Percentiles rank a stretch among this genome's conserved stretches.
Evolutionary conservation across 2,113 vertebrate species (phyloP).

Genomic region (Geococcyx californianus): DNA sequence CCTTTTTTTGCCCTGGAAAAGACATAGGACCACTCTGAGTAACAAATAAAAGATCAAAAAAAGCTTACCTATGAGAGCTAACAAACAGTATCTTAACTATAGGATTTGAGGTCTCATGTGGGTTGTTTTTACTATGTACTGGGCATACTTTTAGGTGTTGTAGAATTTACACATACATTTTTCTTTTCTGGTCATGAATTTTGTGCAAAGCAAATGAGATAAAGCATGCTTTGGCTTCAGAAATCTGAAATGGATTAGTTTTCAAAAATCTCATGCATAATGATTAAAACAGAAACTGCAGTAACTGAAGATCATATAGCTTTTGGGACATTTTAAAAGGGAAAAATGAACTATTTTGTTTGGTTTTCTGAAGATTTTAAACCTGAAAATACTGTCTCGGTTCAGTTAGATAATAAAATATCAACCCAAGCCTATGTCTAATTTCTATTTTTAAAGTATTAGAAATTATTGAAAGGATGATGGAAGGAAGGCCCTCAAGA

Average conservation of each 20-base stretch:
- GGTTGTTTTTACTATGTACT: neutral
- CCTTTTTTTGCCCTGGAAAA: neutral
- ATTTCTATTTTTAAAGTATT: neutral
- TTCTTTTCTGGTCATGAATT: neutral
- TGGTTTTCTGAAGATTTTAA: neutral
- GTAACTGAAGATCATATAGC: neutral
- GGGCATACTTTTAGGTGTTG: neutral
- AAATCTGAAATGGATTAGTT: neutral
- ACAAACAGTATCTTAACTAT: neutral
- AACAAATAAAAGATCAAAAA: neutral
- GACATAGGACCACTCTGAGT: neutral
- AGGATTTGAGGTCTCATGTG: neutral
- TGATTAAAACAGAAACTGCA: neutral
- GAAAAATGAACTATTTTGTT: neutral
- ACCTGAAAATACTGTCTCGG: neutral
- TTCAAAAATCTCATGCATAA: neutral
- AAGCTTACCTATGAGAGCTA: neutral
- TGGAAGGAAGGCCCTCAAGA: neutral
- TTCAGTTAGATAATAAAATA: neutral
- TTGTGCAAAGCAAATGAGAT: neutral
- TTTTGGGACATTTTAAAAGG: neutral
- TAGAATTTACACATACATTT: neutral
- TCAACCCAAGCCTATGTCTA: neutral
- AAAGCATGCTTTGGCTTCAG: neutral
- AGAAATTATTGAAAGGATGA: neutral